Evolutionary conservation across 2,113 vertebrate species (phyloP), one percentile per base, ranked within the genome.

Genomic region (Lepisosteus osseus): DNA sequence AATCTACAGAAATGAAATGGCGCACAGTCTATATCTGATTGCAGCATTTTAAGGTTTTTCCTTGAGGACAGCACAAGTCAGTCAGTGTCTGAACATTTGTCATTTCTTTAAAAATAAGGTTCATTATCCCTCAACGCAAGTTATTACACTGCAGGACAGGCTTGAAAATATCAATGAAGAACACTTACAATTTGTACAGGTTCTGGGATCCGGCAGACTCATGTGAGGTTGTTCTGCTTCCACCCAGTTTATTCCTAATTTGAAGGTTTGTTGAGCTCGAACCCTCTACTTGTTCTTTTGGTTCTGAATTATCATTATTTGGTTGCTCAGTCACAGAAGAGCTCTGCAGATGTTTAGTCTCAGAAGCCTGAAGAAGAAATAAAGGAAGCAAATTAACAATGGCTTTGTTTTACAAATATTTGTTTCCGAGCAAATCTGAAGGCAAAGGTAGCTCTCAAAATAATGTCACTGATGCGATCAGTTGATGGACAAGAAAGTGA

Each of bases 261-360:
- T 62, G 90, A 86, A 45, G 89, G 83, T 74, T 86, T 82, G 72
- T 83, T 77, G 73, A 84, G 79, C 55, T 73, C 65, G 41, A 84
- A 78, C 3, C 74, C 54, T 55, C 81, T 82, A 65, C 29, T 45
- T 29, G 54, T 56, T 7, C 65, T 54, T 13, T 54, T 3, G 74
- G 69, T 43, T 88, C 86, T 29, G 82, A 85, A 70, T 73, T 65
- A 72, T 87, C 85, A 7, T 87, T 69, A 47, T 78, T 68, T 0
- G 59, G 54, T 61, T 65, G 61, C 61, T 88, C 81, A 0, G 79
- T 81, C 29, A 78, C 82, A 4, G 77, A 79, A 13, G 86, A 83
- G 69, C 79, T 73, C 0, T 72, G 80, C 63, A 83, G 85, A 71
- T 90, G 87, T 9, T 93, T 90, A 6, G 86, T 90, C 76, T 91